Percentiles rank a stretch among this genome's conserved stretches.
phyloP scores from a whole-genome alignment of 2,113 vertebrate genomes.

The Apodemus sylvaticus region DNA sequence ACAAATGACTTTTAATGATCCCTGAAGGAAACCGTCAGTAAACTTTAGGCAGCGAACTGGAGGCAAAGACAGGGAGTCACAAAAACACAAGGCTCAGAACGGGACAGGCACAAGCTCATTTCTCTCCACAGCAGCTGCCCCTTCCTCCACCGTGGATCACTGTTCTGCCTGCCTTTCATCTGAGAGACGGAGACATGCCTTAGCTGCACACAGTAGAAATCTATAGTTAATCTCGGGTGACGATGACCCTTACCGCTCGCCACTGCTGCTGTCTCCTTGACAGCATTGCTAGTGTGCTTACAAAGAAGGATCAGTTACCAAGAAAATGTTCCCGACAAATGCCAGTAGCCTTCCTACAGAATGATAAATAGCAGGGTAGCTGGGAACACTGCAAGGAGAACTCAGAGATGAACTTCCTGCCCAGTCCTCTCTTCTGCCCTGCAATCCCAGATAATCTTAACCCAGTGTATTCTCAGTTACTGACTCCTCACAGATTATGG shows the following conservation, averaged over 20 bases:
- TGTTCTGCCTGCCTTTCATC: slow-evolving; percentile 48
- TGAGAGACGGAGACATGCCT: slow-evolving; percentile 4
- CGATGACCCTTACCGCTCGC: slow-evolving; percentile 40
- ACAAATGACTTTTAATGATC: slow-evolving; percentile 79
- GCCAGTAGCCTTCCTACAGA: not conserved
- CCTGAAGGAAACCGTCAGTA: slow-evolving; percentile 64
- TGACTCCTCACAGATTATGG: not conserved
- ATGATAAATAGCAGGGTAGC: not conserved
- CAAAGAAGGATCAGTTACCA: not conserved
- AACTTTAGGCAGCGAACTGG: slow-evolving; percentile 58
- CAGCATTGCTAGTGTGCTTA: not conserved
- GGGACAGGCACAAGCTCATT: slow-evolving; percentile 73
- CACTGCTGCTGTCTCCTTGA: not conserved
- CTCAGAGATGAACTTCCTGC: not conserved
- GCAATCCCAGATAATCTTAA: not conserved
- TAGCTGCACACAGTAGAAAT: slow-evolving; percentile 26
- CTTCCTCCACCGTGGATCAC: slow-evolving; percentile 42
- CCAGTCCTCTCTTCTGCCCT: not conserved
- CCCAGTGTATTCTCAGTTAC: not conserved
- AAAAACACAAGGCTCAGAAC: slow-evolving; percentile 46
- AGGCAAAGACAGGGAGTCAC: not conserved
- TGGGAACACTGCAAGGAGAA: not conserved
- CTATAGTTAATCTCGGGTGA: not conserved
- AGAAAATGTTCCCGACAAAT: not conserved
- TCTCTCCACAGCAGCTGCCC: slow-evolving; percentile 54